These are phyloP conservation scores for Sussaba pulchella DNA, from an alignment of 2,888 invertebrate genomes.

Conservation along the genomic window DNA sequence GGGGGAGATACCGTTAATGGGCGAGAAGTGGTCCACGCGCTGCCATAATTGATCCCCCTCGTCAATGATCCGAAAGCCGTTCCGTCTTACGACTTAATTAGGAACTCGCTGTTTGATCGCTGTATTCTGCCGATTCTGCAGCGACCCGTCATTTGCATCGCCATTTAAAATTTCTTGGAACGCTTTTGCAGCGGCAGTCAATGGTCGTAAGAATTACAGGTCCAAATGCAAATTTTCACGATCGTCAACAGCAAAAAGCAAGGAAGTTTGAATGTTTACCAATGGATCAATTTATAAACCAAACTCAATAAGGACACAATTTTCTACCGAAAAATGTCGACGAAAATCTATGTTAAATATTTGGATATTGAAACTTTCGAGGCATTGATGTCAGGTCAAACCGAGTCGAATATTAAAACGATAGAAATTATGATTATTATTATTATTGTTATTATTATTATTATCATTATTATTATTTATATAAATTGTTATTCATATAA, in stretches of 20 bases:
- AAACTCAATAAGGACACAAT: too few relatives aligned
- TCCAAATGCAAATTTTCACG: background rate
- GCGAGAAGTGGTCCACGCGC: constrained; percentile 62
- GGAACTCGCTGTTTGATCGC: constrained; percentile 52
- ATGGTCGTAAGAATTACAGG: background rate
- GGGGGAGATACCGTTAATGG: constrained; percentile 62
- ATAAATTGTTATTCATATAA: background rate
- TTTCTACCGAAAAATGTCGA: too few relatives aligned
- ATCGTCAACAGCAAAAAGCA: background rate
- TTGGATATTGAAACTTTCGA: too few relatives aligned
- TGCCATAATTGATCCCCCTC: constrained; percentile 58
- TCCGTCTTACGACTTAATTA: constrained; percentile 63
- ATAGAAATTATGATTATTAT: too few relatives aligned
- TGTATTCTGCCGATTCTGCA: constrained; percentile 16
- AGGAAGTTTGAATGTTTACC: background rate
- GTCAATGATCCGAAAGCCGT: constrained; percentile 49
- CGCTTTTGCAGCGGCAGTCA: constrained; percentile 9
- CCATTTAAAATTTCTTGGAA: constrained; percentile 29
- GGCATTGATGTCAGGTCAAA: too few relatives aligned
- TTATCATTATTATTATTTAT: background rate
- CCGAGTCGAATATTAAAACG: too few relatives aligned
- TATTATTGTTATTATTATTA: background rate
- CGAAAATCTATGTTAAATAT: too few relatives aligned
- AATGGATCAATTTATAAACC: background rate
- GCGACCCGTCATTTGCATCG: constrained; percentile 34